Evolutionary conservation across 2,888 invertebrate species (phyloP), one percentile per base, ranked within the genome.

Genomic region (Mylabris sibirica): DNA sequence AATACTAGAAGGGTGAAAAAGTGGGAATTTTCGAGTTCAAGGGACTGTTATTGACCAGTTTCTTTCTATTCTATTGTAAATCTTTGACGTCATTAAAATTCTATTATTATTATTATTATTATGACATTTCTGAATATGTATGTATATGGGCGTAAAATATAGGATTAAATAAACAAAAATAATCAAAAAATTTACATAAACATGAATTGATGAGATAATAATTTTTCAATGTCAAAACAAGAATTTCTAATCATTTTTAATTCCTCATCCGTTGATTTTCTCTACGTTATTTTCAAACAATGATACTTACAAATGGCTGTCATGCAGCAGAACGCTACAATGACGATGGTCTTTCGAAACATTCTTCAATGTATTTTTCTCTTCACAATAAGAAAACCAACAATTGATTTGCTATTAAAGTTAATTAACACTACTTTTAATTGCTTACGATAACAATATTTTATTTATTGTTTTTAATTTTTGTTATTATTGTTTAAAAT

Each of bases 301-400:
- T 9, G 1, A 22, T 49, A 49, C 49, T 49, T 22, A 49, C 49
- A 20, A 49, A 49, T 49, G 49, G 49, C 49, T 49, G 49, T 49
- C 49, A 49, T 20, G 20, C 20, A 49, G 49, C 49, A 49, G 20
- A 49, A 49, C 20, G 49, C 49, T 11, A 49, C 49, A 49, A 49
- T 49, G 49, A 49, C 49, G 49, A 49, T 22, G 49, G 20, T 9
- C 49, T 49, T 49, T 4, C 20, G 4, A 8, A 11, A 8, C 20
- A 49, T 49, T 9, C 2, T 49, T 17, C 5, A 5, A 6, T 4
- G 17, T 20, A 20, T 20, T 44, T n/a, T 1, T 20, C 20, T 20
- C 8, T 11, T 6, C 49, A 49, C 49, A 49, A 49, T 20, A 49
- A 2, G 0, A 9, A 20, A 20, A 20, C 9, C 41, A 44, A 17